Percentiles rank a stretch among this genome's conserved stretches.
phyloP scores from a whole-genome alignment of 2,888 invertebrate genomes.

The Orchesellides sinensis region DNA sequence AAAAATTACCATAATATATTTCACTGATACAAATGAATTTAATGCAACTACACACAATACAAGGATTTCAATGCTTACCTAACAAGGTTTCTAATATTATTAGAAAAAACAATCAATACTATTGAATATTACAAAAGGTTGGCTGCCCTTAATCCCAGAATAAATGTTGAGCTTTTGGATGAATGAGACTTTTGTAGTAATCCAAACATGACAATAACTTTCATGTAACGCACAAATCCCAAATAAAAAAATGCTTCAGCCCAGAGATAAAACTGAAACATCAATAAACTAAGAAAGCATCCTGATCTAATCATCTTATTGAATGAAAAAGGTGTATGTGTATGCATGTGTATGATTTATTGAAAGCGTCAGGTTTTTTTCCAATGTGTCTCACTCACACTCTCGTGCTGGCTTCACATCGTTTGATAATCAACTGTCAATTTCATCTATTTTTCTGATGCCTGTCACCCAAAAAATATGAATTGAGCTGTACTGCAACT shows the following conservation, averaged over 20 bases:
- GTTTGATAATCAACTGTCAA: slow-evolving; percentile 50
- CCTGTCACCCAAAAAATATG: slow-evolving; percentile 48
- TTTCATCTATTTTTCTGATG: slow-evolving; percentile 40
- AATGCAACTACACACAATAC: no score
- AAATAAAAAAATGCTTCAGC: no score
- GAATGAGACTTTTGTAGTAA: background rate
- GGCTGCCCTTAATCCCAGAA: slow-evolving; percentile 18
- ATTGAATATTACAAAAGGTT: no score
- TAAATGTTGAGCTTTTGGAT: no score
- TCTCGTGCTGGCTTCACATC: background rate
- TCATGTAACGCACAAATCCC: background rate
- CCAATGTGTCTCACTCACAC: background rate
- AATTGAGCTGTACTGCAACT: slow-evolving; percentile 12
- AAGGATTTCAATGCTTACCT: background rate
- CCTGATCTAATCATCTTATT: slow-evolving; percentile 41
- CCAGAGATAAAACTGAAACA: background rate
- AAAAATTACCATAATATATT: no score
- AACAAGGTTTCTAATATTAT: no score
- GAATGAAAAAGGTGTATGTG: slow-evolving; percentile 3
- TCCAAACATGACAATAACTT: background rate
- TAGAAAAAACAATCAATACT: background rate
- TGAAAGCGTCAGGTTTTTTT: background rate
- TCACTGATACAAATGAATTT: no score
- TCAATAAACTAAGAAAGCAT: slow-evolving; percentile 12
- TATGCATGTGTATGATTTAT: no score